Evolutionary conservation across 2,113 vertebrate genomes (phyloP), one percentile per base, ranked within the genome.

Genomic region (Psephotus haematonotus): DNA sequence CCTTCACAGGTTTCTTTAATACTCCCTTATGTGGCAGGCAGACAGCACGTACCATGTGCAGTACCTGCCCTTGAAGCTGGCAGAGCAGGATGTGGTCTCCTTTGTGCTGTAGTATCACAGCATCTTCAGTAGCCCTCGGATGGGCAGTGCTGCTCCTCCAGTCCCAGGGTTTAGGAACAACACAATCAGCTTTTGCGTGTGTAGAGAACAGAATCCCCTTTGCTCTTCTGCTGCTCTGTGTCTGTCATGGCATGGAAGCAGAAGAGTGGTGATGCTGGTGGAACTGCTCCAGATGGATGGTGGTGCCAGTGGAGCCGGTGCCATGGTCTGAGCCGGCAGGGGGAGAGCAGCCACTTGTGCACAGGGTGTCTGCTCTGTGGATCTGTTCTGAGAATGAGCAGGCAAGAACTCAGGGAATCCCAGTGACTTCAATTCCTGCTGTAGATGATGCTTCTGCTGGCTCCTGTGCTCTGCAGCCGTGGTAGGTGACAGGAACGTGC

Each of bases 171-270:
- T 35, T 17, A 62, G 69, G 44, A 64, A 19, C 1, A 71, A 29
- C 6, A 1, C 16, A 11, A 27, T 23, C 70, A 25, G 41, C 47
- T 72, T 37, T 27, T 53, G 47, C 27, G 1, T 14, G 5, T 23
- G 47, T 17, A 7, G 29, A 59, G 62, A 68, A 4, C 39, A 69
- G 92, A 50, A 80, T 62, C 57, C 50, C 55, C 55, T 49, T 14
- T 43, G 71, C 59, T 70, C 19, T 6, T 57, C 46, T 44, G 69
- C 57, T 5, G 9, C 33, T 55, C 77, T 11, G 4, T 14, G 57
- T 31, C 84, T 16, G 24, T 12, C 12, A 4, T 1, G 1, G 0
- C 1, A 46, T 3, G 68, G 27, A 44, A 57, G n/a, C 47, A 43
- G 69, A 33, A 27, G 76, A 52, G 3, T 11, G 46, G 41, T 0